These are phyloP conservation scores for Corydoras sp. DNA, from an alignment of 2,113 vertebrate genomes.

Conservation along the genomic window DNA sequence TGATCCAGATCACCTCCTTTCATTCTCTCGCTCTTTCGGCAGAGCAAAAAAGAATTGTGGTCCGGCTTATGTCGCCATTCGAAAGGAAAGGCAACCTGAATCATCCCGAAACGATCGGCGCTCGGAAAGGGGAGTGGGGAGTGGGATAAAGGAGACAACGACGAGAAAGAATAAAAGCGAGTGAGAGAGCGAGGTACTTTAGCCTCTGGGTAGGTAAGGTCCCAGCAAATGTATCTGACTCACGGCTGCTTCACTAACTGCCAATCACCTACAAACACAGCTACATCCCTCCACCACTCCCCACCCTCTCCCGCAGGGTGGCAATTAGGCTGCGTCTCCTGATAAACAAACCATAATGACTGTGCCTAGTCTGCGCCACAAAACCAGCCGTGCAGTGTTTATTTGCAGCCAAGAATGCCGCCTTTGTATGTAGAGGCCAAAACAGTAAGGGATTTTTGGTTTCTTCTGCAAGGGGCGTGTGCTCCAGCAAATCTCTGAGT, in stretches of 20 bases:
- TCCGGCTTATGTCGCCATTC: slow-evolving; percentile 65
- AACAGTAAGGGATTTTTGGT: not conserved
- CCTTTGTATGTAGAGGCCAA: not conserved
- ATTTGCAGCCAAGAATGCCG: not conserved
- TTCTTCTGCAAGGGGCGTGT: not conserved
- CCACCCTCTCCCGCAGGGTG: slow-evolving; percentile 7
- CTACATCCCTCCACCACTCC: slow-evolving; percentile 3
- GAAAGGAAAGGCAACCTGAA: slow-evolving; percentile 55
- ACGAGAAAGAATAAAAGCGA: slow-evolving; percentile 6
- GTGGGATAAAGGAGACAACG: slow-evolving; percentile 39
- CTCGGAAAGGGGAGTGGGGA: slow-evolving; percentile 8
- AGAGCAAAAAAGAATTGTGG: slow-evolving; percentile 44
- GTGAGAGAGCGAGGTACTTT: slow-evolving; percentile 30
- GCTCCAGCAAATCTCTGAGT: slow-evolving; percentile 2
- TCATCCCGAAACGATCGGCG: slow-evolving; percentile 66
- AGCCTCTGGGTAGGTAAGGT: slow-evolving; percentile 47
- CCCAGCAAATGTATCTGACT: slow-evolving; percentile 53
- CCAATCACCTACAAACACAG: slow-evolving; percentile 52
- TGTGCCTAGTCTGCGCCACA: not conserved
- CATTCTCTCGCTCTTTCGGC: slow-evolving; percentile 18
- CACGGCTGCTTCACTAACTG: slow-evolving; percentile 58
- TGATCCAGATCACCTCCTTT: slow-evolving; percentile 46
- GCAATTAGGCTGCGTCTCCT: slow-evolving; percentile 46
- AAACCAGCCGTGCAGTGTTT: not conserved
- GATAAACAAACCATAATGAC: slow-evolving; percentile 35